phyloP scores from a whole-genome alignment of 1,140 invertebrate species.

The Ceratina japonica region DNA sequence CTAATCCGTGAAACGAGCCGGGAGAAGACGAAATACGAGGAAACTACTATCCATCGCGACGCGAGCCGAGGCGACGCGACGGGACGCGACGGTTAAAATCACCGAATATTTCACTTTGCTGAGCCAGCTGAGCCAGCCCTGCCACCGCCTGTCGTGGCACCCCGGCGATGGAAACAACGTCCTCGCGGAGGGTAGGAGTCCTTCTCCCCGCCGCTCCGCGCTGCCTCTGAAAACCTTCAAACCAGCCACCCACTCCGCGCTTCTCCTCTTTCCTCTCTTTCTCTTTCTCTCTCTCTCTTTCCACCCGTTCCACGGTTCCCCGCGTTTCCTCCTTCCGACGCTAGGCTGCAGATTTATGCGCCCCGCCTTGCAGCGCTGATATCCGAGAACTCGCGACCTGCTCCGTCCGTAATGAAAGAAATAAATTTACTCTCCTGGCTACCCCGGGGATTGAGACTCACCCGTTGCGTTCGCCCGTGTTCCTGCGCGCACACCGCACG shows the following conservation, averaged over 20 bases:
- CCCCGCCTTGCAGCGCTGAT: constrained; percentile 77
- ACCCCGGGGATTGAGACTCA: constrained; percentile 66
- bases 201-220: constrained; percentile 5
- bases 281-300: constrained; percentile 4
- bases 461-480: constrained; percentile 9
- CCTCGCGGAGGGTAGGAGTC: constrained; percentile 49
- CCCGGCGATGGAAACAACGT: constrained; percentile 59
- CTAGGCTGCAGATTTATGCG: constrained; percentile 78
- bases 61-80: no score
- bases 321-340: constrained; percentile 51
- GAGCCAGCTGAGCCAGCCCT: constrained; percentile 68
- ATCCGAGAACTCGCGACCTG: constrained; percentile 79
- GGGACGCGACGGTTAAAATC: constrained; percentile 70
- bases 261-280: not conserved
- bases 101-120: constrained; percentile 76
- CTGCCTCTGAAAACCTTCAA: constrained; percentile 37
- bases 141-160: constrained; percentile 64
- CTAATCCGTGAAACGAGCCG: constrained; percentile 69
- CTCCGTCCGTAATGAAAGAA: constrained; percentile 80
- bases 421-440: constrained; percentile 77
- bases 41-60: constrained; percentile 70
- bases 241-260: constrained; percentile 27
- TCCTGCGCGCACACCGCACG: constrained; percentile 38
- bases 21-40: constrained; percentile 70
- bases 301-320: constrained; percentile 46